phyloP scores from a whole-genome alignment of 2,797 vertebrate species.

The Poecilia velifera region DNA sequence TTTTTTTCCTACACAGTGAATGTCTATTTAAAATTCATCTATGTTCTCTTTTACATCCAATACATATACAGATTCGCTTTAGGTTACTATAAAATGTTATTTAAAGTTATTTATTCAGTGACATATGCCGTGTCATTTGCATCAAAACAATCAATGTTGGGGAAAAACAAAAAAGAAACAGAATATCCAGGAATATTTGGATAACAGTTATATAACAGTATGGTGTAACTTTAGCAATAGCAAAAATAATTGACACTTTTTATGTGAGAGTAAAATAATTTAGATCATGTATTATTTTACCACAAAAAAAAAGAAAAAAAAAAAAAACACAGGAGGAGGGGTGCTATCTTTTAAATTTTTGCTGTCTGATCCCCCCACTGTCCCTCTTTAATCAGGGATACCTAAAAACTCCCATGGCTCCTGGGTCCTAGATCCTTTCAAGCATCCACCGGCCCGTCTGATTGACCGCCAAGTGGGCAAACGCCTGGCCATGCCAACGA shows the following conservation, averaged over 20 bases:
- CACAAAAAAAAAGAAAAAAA: background rate
- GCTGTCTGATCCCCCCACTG: slow-evolving; percentile 38
- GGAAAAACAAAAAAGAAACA: background rate
- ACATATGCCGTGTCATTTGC: background rate
- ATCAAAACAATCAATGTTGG: background rate
- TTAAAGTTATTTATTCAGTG: background rate
- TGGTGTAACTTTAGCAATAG: background rate
- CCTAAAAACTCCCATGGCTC: slow-evolving; percentile 47
- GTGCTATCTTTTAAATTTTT: background rate
- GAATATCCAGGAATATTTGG: background rate
- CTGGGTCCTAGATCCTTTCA: slow-evolving; percentile 57
- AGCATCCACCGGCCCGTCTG: slow-evolving; percentile 45
- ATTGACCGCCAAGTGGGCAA: slow-evolving; percentile 54
- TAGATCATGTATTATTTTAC: background rate
- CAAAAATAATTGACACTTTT: background rate
- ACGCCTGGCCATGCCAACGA: slow-evolving; percentile 45
- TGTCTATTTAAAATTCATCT: too few species aligned
- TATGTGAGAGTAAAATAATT: background rate
- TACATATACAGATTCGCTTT: background rate
- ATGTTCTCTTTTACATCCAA: background rate
- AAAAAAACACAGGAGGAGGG: background rate
- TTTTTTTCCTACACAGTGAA: too few species aligned
- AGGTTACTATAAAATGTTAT: background rate
- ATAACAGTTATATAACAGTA: background rate
- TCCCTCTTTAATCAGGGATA: slow-evolving; percentile 53